These are phyloP conservation scores for Pollachius pollachius DNA, from an alignment of 2,113 vertebrate species.

Conservation along the genomic window DNA sequence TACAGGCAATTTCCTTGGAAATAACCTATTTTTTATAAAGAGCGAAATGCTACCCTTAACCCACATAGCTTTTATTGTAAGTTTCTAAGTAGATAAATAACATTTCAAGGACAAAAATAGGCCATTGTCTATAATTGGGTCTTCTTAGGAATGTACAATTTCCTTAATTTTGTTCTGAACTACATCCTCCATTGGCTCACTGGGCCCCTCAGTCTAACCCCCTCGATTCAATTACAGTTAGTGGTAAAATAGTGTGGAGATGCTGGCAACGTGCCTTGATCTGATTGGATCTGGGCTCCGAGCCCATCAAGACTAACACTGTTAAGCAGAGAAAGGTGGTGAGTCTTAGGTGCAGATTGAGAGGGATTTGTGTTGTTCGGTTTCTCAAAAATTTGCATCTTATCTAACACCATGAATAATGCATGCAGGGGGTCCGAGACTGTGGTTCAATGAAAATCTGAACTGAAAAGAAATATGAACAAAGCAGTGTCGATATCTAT, in stretches of 20 bases:
- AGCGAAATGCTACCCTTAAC: too few relatives aligned
- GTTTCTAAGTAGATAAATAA: too few relatives aligned
- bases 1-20: too few relatives aligned
- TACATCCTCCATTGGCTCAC: background rate
- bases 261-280: background rate
- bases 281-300: background rate
- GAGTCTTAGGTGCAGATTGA: slow-evolving; percentile 3
- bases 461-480: slow-evolving; percentile 7
- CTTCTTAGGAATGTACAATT: background rate
- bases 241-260: background rate
- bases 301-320: background rate
- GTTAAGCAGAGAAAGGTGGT: slow-evolving; percentile 17
- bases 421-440: slow-evolving; percentile 44
- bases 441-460: slow-evolving; percentile 14
- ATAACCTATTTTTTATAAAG: too few relatives aligned
- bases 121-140: too few relatives aligned
- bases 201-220: background rate
- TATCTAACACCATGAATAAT: slow-evolving; percentile 51
- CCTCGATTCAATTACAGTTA: background rate
- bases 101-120: too few relatives aligned
- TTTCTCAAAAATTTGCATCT: slow-evolving; percentile 39
- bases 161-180: background rate
- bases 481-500: slow-evolving; percentile 29
- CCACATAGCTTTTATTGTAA: too few relatives aligned
- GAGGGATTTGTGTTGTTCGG: slow-evolving; percentile 6